Percentiles rank a stretch among this genome's conserved stretches.
phyloP scores from a whole-genome alignment of 2,888 invertebrate genomes.

The Amitus sp. region DNA sequence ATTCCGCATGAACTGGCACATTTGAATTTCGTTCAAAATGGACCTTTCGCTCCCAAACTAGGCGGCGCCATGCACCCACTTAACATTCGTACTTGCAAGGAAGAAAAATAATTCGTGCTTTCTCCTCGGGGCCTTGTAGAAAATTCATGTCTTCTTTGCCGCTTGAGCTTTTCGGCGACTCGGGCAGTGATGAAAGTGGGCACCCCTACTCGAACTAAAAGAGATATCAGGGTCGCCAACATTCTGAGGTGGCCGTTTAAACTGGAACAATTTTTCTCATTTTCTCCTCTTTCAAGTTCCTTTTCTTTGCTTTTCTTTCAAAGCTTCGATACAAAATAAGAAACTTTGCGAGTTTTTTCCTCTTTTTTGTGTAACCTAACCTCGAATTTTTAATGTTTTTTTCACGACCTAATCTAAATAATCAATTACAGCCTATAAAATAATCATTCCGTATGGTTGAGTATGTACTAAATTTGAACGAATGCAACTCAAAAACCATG shows the following conservation, averaged over 20 bases:
- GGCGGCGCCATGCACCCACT: not conserved
- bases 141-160: not conserved
- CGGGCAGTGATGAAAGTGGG: not conserved
- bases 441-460: too few relatives aligned
- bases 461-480: too few relatives aligned
- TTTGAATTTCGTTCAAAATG: not conserved
- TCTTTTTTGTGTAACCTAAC: too few relatives aligned
- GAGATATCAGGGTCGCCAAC: conserved; percentile 1
- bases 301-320: not conserved
- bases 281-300: not conserved
- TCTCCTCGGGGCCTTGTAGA: not conserved
- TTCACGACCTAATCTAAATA: too few relatives aligned
- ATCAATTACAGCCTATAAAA: too few relatives aligned
- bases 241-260: conserved; percentile 4
- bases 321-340: too few relatives aligned
- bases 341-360: too few relatives aligned
- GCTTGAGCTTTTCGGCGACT: conserved; percentile 1
- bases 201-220: not conserved
- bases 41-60: not conserved
- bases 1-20: not conserved
- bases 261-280: conserved; percentile 2
- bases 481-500: too few relatives aligned
- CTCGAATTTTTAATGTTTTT: too few relatives aligned
- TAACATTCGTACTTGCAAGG: not conserved
- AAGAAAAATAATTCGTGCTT: not conserved